phyloP scores from a whole-genome alignment of 2,888 invertebrate species.

The Apodemia mormo region DNA sequence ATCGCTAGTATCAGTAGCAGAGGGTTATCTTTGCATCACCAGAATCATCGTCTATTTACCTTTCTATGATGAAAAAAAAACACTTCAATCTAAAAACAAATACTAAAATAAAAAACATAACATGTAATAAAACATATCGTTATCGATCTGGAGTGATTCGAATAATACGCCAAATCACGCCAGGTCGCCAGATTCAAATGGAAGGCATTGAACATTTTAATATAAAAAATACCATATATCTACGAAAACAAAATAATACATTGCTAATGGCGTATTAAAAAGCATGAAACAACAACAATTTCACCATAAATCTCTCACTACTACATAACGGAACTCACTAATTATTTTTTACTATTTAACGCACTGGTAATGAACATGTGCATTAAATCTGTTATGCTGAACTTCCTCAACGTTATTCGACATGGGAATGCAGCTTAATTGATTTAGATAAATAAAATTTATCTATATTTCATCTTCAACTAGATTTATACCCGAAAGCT shows the following conservation, averaged over 20 bases:
- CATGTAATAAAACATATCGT: too few species aligned
- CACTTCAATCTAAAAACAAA: too few species aligned
- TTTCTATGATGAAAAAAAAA: too few species aligned
- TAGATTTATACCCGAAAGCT: neutral
- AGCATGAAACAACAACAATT: slow-evolving; percentile 11
- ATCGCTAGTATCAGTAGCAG: too few species aligned
- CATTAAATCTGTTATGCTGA: slow-evolving; percentile 54
- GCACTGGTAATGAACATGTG: slow-evolving; percentile 47
- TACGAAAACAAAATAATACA: neutral
- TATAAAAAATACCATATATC: too few species aligned
- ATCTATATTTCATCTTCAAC: neutral
- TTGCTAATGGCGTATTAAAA: neutral
- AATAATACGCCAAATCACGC: too few species aligned
- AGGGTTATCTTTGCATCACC: too few species aligned
- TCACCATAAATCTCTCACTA: slow-evolving; percentile 19
- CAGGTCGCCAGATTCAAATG: too few species aligned
- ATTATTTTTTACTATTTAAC: slow-evolving; percentile 22
- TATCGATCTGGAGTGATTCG: too few species aligned
- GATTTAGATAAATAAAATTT: slow-evolving; percentile 21
- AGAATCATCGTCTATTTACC: too few species aligned
- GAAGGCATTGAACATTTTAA: too few species aligned
- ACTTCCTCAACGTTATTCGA: slow-evolving; percentile 57
- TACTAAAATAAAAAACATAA: too few species aligned
- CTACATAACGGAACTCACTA: slow-evolving; percentile 20
- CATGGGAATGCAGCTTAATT: slow-evolving; percentile 59